Evolutionary conservation across 2,797 vertebrate genomes (phyloP), one percentile per base, ranked within the genome.

Genomic region (Mormyrops boulengeri): DNA sequence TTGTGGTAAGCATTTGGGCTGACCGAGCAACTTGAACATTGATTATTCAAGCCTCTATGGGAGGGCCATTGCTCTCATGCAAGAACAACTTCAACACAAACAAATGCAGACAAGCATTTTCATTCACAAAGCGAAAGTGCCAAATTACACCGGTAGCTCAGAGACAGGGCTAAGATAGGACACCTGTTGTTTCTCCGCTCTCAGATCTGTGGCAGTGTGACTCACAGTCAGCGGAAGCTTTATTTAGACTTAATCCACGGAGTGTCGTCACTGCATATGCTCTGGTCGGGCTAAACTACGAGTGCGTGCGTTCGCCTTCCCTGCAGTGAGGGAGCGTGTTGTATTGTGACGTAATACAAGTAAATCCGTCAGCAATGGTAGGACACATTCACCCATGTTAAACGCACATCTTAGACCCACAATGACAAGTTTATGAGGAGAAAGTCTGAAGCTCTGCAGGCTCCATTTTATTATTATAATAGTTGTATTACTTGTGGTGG

Each of bases 21-120:
- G 93, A 92, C 91, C 93, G 93, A 94, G 94, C 95, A 95, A 95
- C 95, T 96, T 96, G 96, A 95, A 94, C 93, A 93, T 94, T 96
- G 96, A 96, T 95, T 96, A 95, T 96, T 96, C 95, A 96, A 95
- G 95, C 95, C 94, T 96, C 96, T 96, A 96, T 96, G 91, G 90
- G 94, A 96, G 96, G 96, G 95, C 96, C 93, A 92, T 92, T 91
- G 93, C 94, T 93, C 92, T 94, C 80, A n/a, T 92, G 93, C 93
- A 92, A 95, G 95, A 66, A 66, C 26, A 30, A 66, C 22, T 69
- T 1, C 94, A 92, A 93, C 95, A 94, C 92, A 94, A 94, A 93
- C 91, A 90, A 93, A 92, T 93, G 92, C 92, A 92, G 90, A 91
- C 91, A 91, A 90, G 73, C 50, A 87, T 92, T 93, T 87, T 77